Evolutionary conservation across 1,140 invertebrate genomes (phyloP), one percentile per base, ranked within the genome.

Genomic region (Agrypnia vestita): DNA sequence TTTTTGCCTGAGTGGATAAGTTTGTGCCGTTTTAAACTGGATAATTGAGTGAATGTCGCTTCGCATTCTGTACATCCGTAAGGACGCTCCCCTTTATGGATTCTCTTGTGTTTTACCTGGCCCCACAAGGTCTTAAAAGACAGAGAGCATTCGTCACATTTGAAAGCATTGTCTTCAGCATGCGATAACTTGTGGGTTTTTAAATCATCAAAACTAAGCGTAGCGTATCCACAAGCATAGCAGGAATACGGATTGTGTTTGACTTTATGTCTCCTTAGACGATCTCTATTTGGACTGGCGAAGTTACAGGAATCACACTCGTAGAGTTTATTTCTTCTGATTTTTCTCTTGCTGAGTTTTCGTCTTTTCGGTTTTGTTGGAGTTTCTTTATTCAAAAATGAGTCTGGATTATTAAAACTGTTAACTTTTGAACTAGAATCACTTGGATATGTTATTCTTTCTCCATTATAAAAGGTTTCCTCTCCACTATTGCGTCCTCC

Each of bases 31-130:
- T 71, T 71, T 17, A 71, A 49, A 7, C 43, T 49, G 1, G 43
- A 47, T 71, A 19, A 15, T 44, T 47, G 44, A 15, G 43, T 71
- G 19, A 44, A 71, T 0, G 35, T 71, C 6, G 47, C 43, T 47
- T 71, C 67, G 67, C 67, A 71, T 46, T 71, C 35, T 17, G n/a
- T 49, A 10, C 67, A 71, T 17, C 19, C 47, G 43, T 46, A 71
- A 8, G 67, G 55, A 8, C 55, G 55, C 15, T 59, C 55, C 11
- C 55, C 55, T 59, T 59, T 59, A 59, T 59, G 55, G 21, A 59
- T 59, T 59, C 55, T 59, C 15, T 59, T 59, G 15, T 59, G 55
- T 59, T 59, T 59, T 21, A 59, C 55, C 15, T 59, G 55, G 17
- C 55, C 55, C 55, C 55, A 59, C 9, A 59, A 21, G 3, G 55